Conservation (phyloP, 2,888 invertebrate genomes). For the Heliconius sara region DNA sequence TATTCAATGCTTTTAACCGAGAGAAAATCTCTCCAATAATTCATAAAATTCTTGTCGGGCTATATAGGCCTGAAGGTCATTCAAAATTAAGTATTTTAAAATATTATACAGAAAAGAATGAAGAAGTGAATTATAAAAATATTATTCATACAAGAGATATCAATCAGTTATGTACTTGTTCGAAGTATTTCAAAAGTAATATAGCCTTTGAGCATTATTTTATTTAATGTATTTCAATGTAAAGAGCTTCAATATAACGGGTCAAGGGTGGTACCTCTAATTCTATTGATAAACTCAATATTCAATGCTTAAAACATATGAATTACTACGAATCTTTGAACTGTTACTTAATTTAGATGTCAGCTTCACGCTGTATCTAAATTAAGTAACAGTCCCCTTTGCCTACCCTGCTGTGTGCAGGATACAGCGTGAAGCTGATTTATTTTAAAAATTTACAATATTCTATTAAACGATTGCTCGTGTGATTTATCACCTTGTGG, state of each 20-base stretch:
- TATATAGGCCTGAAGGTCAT: too few species aligned
- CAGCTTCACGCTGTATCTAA: too few species aligned
- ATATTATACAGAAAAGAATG: neutral
- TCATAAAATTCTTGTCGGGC: too few species aligned
- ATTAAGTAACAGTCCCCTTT: too few species aligned
- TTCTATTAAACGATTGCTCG: neutral
- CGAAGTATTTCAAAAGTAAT: neutral
- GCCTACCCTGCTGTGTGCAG: too few species aligned
- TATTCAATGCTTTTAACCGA: too few species aligned
- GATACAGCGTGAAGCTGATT: too few species aligned
- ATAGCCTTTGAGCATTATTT: slow-evolving; percentile 24
- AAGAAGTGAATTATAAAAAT: neutral
- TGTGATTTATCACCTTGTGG: neutral
- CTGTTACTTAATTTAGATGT: too few species aligned
- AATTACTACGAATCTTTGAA: too few species aligned
- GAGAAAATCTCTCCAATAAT: too few species aligned
- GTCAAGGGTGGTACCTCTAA: slow-evolving; percentile 33
- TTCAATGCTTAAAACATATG: slow-evolving; percentile 27
- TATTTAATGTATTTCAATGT: slow-evolving; percentile 34
- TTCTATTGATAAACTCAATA: slow-evolving; percentile 21
- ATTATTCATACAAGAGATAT: slow-evolving; percentile 16
- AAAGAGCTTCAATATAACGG: slow-evolving; percentile 26
- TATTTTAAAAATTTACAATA: neutral
- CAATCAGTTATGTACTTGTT: slow-evolving; percentile 9
- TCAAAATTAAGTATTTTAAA: neutral